Evolutionary conservation across 1,140 invertebrate genomes (phyloP), one percentile per base, ranked within the genome.

Genomic region (Bombus confusus): DNA sequence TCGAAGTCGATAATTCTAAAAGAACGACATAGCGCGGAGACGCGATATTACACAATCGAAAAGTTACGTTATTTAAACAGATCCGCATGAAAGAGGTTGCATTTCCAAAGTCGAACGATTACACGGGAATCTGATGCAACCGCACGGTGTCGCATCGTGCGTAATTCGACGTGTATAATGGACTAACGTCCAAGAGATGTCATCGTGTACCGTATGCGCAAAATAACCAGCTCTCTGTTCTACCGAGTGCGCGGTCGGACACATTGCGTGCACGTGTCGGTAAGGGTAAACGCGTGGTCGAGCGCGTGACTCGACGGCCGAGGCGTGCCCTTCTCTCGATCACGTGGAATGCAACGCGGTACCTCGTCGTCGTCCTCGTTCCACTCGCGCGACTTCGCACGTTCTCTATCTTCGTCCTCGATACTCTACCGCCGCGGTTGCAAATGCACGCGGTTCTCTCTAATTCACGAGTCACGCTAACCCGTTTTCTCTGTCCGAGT

Each of bases 271-370:
- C 91, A 91, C 92, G 90, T 93, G 91, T 88, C 80, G 80, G 80
- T 79, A 90, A 91, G 89, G 82, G 86, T 88, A 86, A 91, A 82
- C 92, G 93, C 93, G 93, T 95, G 94, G 91, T 92, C 87, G 88
- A 82, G 88, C 94, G 92, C 94, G 93, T 94, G 94, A 95, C 93
- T 92, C 74, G 77, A 28, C 87, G 52, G 82, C 81, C 91, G 89
- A 93, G 90, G 91, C 89, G 90, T 93, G 93, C 92, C 93, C 92
- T 93, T 94, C 92, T 92, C 92, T 52, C 78, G 88, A 93, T 95
- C 94, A 94, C 94, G 94, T 94, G 93, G 91, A 94, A 93, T 90
- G 92, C 90, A 94, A 94, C 91, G 94, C 94, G 93, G 93, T 86
- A 66, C 82, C 34, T 47, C 86, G 37, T 72, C 64, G 28, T 47